Evolutionary conservation across 2,113 vertebrate genomes (phyloP), one percentile per base, ranked within the genome.

Genomic region (Oreochromis niloticus): DNA sequence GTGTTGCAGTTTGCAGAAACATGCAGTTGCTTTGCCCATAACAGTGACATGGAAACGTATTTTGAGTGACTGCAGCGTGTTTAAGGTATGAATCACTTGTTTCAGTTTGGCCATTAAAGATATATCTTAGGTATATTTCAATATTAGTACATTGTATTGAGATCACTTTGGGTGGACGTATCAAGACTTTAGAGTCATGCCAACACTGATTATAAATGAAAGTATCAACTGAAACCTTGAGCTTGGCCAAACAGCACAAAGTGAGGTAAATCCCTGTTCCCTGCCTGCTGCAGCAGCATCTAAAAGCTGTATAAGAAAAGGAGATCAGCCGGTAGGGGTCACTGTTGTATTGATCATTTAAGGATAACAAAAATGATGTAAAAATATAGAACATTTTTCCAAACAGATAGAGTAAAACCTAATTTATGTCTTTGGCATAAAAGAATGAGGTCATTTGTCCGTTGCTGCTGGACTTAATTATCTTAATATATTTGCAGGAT

Each of bases 141-240:
- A 61, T 82, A 83, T 91, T 87, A 95, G 91, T 91, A 84, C 93
- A 91, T 90, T 91, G 88, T 91, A 84, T 32, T 54, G 75, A 32
- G 50, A 79, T 90, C 34, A 82, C 78, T 85, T 81, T 52, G 10
- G 27, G 46, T 78, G 52, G 85, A 27, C 6, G 4, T 36, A 82
- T 55, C 80, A 50, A 75, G 24, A 85, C 75, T 88, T 19, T 5
- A 27, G 19, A 79, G 41, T 34, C 4, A 78, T 66, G 34, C 13
- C 55, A 55, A 46, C 52, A 71, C 6, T 24, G 30, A 48, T 8
- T 39, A 16, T 24, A 14, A 22, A 52, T 34, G 6, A 82, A 43
- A 10, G 39, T 52, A 39, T 14, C 57, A 55, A 80, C n/a, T 36
- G 11, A 66, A 84, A 61, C 19, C 32, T 81, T 6, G 55, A 73